Conservation (phyloP, 2,113 vertebrate genomes). For the Terrapene triunguis region DNA sequence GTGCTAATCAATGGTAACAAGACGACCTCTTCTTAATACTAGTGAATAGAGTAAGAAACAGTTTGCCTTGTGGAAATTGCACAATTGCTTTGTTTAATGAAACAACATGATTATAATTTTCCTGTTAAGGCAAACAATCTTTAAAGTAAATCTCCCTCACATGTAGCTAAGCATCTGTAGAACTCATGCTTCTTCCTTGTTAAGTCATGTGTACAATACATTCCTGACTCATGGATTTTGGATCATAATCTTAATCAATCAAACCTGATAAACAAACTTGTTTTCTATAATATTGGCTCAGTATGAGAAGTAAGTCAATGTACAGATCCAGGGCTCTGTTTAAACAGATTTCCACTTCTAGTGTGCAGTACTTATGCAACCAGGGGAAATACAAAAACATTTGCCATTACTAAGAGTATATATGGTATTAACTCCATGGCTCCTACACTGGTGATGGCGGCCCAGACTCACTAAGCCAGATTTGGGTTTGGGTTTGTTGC, state of each 20-base stretch:
- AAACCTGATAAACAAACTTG: constrained; percentile 59
- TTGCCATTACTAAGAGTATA: neutral
- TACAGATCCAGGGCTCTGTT: constrained; percentile 25
- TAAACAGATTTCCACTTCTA: neutral
- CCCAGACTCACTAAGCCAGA: neutral
- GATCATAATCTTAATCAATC: constrained; percentile 59
- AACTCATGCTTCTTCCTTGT: constrained; percentile 73
- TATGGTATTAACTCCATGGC: neutral
- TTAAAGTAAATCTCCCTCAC: constrained; percentile 76
- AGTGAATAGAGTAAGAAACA: constrained; percentile 75
- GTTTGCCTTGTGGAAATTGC: constrained; percentile 75
- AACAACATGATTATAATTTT: constrained; percentile 76
- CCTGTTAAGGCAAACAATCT: constrained; percentile 74
- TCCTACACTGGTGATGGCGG: neutral
- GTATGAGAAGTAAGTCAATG: constrained; percentile 20
- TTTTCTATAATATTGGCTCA: constrained; percentile 58
- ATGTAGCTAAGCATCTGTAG: constrained; percentile 71
- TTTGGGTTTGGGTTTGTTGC: neutral
- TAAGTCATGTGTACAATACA: constrained; percentile 58
- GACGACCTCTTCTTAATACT: constrained; percentile 69
- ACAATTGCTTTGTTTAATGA: constrained; percentile 77
- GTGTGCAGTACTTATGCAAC: neutral
- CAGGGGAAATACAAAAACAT: neutral
- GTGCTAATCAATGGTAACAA: constrained; percentile 73
- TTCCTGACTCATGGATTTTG: constrained; percentile 65